Evolutionary conservation across 2,888 invertebrate genomes (phyloP), one percentile per base, ranked within the genome.

Genomic region (Meandrusa payeni): DNA sequence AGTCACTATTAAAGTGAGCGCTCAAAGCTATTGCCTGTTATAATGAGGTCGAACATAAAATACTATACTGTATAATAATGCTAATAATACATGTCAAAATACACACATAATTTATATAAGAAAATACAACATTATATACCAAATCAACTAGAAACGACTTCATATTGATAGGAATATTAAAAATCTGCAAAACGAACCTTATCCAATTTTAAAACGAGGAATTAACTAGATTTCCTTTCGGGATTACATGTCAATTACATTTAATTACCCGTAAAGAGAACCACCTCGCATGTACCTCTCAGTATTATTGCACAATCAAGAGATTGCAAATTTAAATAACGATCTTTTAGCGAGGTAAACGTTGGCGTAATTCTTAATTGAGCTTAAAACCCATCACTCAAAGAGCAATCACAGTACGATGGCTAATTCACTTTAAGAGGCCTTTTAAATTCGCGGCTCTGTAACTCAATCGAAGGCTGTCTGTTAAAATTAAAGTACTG

Each of bases 391-490:
- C 23, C 13, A 39, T 45, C 28, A 36, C 17, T 22, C 19, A 46
- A 41, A 11, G 19, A 31, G 33, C 36, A 29, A 34, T 31, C 22
- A 11, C 39, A 22, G 39, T 44, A 36, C 46, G 47, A 40, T 23
- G 43, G 45, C 54, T 48, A 54, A 47, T 31, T 49, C 38, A 6
- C 48, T 53, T 60, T 55, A 42, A 55, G 60, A 55, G 27, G 55
- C 57, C 57, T 68, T 70, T 65, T 67, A 65, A 66, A 67, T 67
- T 68, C 64, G 62, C 63, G 50, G 59, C 61, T 54, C 47, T 34
- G 50, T 69, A 65, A 61, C 69, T 72, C 61, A 69, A 75, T 74
- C 70, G 69, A 67, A 64, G 13, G 7, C 3, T 9, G 24, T 24
- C 9, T 17, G 29, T 6, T 4, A 15, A 29, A 15, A 7, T 1